Evolutionary conservation across 2,797 vertebrate genomes (phyloP).

Genomic region (Parauchenoglanis punctatus): DNA sequence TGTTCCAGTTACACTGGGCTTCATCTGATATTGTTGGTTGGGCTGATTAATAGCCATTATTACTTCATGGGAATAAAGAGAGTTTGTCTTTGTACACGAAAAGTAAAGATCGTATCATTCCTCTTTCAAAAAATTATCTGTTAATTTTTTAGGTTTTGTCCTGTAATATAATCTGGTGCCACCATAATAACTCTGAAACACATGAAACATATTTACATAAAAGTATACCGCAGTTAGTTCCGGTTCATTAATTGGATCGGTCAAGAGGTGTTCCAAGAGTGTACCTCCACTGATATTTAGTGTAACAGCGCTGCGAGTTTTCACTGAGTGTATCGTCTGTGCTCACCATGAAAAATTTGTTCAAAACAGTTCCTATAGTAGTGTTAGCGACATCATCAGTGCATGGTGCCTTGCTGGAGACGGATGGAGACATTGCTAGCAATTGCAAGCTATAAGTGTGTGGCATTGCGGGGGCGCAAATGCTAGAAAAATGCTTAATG

Average conservation of each 20-base stretch:
- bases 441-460: neutral
- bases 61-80: neutral
- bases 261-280: too few relatives aligned
- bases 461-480: neutral
- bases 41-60: constrained; percentile 32
- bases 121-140: neutral
- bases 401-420: too few relatives aligned
- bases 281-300: too few relatives aligned
- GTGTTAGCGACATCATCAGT: too few relatives aligned
- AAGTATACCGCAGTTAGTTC: too few relatives aligned
- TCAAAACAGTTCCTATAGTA: too few relatives aligned
- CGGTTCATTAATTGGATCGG: too few relatives aligned
- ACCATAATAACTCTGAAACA: neutral
- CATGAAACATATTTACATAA: neutral
- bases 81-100: neutral
- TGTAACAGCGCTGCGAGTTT: too few relatives aligned
- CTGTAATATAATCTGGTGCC: too few relatives aligned
- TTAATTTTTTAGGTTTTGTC: neutral
- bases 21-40: constrained; percentile 14
- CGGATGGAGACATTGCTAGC: neutral
- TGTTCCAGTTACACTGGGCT: neutral
- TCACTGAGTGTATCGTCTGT: too few relatives aligned
- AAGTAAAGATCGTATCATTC: neutral
- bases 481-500: neutral
- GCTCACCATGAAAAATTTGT: too few relatives aligned